Evolutionary conservation across 2,113 vertebrate species (phyloP), one percentile per base, ranked within the genome.

Genomic region (Syngnathus typhle): DNA sequence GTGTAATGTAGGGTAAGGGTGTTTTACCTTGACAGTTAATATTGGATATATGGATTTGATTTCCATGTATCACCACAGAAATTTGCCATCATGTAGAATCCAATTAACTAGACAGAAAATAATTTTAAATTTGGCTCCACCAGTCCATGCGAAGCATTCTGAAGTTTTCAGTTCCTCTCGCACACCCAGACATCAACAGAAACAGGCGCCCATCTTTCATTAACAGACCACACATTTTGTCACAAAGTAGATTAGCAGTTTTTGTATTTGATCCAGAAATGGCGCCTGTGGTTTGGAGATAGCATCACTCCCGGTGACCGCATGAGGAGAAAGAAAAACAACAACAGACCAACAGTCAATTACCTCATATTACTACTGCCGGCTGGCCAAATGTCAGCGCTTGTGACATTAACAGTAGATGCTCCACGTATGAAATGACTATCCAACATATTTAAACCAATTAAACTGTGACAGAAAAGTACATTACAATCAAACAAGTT

Each of bases 221-320:
- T 77, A 82, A 70, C 61, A 58, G 87, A 90, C 88, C 88, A 88
- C 88, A 89, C 84, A 84, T 77, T 74, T 75, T 18, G 72, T 68
- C 72, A 69, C 37, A 74, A 59, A 73, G 60, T 60, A 82, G 47
- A 63, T 64, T 70, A 74, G 38, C 59, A 46, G 69, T 77, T 39
- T 46, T 27, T 76, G 68, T 67, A 63, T 68, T 77, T 59, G 75
- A 37, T 66, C 60, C 76, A 69, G 68, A 83, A 88, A 77, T 82
- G 88, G 88, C 84, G 86, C 86, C 89, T 56, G 78, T 70, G 77
- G 70, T 84, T 78, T 74, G 36, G 37, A 67, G 90, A 92, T 91
- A 89, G 69, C 52, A 82, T 91, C 87, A 5, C 60, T 66, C 7
- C 41, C 74, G 62, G 64, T 38, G 69, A 83, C 88, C 91, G 90